These are phyloP conservation scores for Brachionichthys hirsutus DNA, from an alignment of 2,113 vertebrate species.

Conservation along the genomic window DNA sequence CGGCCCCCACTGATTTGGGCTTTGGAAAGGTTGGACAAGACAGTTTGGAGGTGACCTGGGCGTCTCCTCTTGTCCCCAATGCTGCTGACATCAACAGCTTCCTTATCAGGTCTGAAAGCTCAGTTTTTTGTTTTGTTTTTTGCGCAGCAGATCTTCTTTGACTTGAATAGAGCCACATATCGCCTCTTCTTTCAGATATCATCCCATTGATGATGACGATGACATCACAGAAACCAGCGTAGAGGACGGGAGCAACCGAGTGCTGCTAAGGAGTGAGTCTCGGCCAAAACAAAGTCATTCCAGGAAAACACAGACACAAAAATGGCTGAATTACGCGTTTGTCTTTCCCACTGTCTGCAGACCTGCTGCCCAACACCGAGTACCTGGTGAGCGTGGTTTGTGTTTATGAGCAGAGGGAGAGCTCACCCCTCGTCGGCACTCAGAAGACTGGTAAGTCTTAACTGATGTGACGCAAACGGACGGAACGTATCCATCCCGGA, in stretches of 20 bases:
- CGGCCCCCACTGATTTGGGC: slow-evolving; percentile 85
- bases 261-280: slow-evolving; percentile 85
- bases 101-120: slow-evolving; percentile 80
- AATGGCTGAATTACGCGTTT: neutral
- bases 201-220: slow-evolving; percentile 88
- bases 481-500: too few species aligned
- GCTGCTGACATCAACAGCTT: slow-evolving; percentile 80
- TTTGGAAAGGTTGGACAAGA: slow-evolving; percentile 87
- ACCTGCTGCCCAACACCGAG: slow-evolving; percentile 89
- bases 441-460: slow-evolving; percentile 84
- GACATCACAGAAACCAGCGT: slow-evolving; percentile 84
- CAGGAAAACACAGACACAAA: neutral
- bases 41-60: slow-evolving; percentile 87
- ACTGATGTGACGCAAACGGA: neutral
- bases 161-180: neutral
- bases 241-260: slow-evolving; percentile 75
- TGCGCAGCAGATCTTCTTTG: neutral
- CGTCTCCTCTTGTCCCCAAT: slow-evolving; percentile 79
- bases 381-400: slow-evolving; percentile 91
- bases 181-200: slow-evolving; percentile 73
- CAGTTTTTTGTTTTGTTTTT: too few species aligned
- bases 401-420: slow-evolving; percentile 88
- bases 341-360: slow-evolving; percentile 65
- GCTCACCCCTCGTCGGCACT: slow-evolving; percentile 81
- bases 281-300: neutral